Evolutionary conservation across 2,113 vertebrate genomes (phyloP).

Genomic region (Cynoglossus semilaevis): DNA sequence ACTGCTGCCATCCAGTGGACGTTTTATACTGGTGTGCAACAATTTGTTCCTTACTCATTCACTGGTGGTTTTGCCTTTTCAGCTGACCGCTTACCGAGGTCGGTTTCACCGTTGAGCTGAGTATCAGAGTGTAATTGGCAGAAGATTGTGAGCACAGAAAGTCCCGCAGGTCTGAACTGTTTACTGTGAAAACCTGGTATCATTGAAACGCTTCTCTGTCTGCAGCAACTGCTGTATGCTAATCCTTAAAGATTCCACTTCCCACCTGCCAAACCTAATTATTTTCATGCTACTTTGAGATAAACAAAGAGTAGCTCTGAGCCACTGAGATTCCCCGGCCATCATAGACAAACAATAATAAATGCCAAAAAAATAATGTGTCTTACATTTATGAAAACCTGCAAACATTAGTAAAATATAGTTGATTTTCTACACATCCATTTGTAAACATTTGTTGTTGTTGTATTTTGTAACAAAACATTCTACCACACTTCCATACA

Average conservation of each 20-base stretch:
- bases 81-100: background rate
- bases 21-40: background rate
- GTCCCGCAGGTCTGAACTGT: slow-evolving; percentile 50
- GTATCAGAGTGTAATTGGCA: slow-evolving; percentile 41
- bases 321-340: slow-evolving; percentile 37
- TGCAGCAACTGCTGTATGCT: slow-evolving; percentile 47
- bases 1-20: slow-evolving; percentile 57
- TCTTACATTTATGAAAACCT: no score
- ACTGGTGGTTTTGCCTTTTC: background rate
- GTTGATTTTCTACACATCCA: no score
- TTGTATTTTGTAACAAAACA: no score
- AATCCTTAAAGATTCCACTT: slow-evolving; percentile 58
- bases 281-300: slow-evolving; percentile 65
- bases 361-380: background rate
- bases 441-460: no score
- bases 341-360: slow-evolving; percentile 8
- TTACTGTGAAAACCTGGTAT: slow-evolving; percentile 53
- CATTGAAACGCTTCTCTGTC: slow-evolving; percentile 48
- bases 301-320: slow-evolving; percentile 57
- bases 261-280: slow-evolving; percentile 67
- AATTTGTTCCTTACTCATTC: no score
- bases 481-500: background rate
- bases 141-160: slow-evolving; percentile 9
- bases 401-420: no score
- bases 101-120: slow-evolving; percentile 4